Evolutionary conservation across 2,888 invertebrate genomes (phyloP), one percentile per base, ranked within the genome.

Genomic region (Magallana nippona): DNA sequence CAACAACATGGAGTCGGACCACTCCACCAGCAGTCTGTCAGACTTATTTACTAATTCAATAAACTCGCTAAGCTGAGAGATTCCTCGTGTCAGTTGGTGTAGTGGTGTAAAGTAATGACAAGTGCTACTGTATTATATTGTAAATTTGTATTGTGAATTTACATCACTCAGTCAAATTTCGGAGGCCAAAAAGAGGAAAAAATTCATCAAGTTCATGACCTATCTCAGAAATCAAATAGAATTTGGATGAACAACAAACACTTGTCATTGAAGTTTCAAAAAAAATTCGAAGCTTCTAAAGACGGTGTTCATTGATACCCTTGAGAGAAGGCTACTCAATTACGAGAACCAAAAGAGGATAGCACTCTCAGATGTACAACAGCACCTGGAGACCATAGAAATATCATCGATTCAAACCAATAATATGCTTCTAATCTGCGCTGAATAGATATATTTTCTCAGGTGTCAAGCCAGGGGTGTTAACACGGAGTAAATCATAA

Each of bases 41-140:
- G 92, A 93, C 83, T 87, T 92, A 19, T 92, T 92, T 84, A 89
- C 91, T 78, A 93, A 89, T 86, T 90, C 92, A 80, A 91, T 92
- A 78, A 88, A 90, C 22, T 87, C 90, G 17, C 87, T 91, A n/a
- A 91, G 90, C 83, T 89, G 62, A 82, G 77, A 71, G 71, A 71
- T 71, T 27, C 32, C 27, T 2, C 32, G 27, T 22, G 22, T 71
- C 27, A 19, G 15, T 71, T 27, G 32, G 71, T 32, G 71, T 71
- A 71, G 22, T 71, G 71, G 71, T 71, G 71, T 71, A 27, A 71
- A 71, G 22, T 71, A 13, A 27, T 11, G 71, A 71, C 27, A 71
- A 71, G 71, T 71, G 71, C 71, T 71, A 22, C 71, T 71, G 71
- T 71, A 22, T 71, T 71, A 32, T 71, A 27, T 32, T 71, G 27